Conservation (phyloP, 1,140 invertebrate species). For the Acromyrmex charruanus region DNA sequence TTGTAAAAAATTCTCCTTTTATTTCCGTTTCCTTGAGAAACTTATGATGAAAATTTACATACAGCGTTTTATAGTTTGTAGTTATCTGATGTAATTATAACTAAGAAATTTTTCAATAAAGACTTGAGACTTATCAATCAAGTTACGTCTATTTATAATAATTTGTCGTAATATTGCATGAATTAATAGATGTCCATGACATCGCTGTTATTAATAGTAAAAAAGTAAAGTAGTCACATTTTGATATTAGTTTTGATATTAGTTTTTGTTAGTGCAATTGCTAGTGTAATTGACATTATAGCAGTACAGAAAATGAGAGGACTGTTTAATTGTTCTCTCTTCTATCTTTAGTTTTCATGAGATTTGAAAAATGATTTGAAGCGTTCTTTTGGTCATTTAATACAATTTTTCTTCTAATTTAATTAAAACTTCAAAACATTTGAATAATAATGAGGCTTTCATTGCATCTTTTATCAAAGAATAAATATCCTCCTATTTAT, state of each 20-base stretch:
- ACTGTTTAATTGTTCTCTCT: not conserved
- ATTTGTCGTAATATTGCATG: not conserved
- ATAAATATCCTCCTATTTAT: not conserved
- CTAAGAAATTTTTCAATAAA: not conserved
- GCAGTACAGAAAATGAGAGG: not conserved
- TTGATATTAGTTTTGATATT: not conserved
- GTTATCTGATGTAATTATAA: not conserved
- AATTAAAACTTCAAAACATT: too few species aligned
- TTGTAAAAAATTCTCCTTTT: not conserved
- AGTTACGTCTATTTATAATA: not conserved
- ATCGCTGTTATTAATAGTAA: not conserved
- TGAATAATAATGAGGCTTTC: too few species aligned
- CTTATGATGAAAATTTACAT: constrained; percentile 3
- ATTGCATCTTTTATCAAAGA: not conserved
- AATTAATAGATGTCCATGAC: not conserved
- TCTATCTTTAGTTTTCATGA: not conserved
- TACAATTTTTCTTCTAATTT: too few species aligned
- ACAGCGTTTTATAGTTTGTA: not conserved
- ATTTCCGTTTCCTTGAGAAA: not conserved
- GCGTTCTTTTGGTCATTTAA: too few species aligned
- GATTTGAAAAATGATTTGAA: too few species aligned
- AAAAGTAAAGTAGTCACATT: not conserved
- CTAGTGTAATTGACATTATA: not conserved
- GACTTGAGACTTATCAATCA: not conserved
- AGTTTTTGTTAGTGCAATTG: not conserved